Percentiles rank a stretch among this genome's conserved stretches.
Evolutionary conservation across 1,140 invertebrate species (phyloP).

Genomic region (Bicyclus anynana): DNA sequence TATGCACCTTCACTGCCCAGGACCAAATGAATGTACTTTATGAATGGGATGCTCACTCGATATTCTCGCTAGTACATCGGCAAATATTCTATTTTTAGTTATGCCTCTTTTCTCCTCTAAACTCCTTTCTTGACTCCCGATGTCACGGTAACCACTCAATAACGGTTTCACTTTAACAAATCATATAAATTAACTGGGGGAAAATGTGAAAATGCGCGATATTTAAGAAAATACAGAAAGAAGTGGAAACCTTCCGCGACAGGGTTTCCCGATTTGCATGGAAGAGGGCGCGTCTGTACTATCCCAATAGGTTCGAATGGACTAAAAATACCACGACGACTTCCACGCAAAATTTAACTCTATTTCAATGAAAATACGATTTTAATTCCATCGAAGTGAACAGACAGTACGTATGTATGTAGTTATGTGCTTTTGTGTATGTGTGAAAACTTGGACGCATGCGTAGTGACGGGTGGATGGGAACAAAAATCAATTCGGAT

Average conservation of each 20-base stretch:
- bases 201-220: conserved; percentile 39
- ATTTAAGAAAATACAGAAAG: conserved; percentile 56
- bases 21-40: conserved; percentile 67
- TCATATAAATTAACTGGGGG: neutral
- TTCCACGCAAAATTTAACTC: conserved; percentile 23
- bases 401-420: conserved; percentile 21
- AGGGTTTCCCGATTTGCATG: conserved; percentile 66
- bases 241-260: conserved; percentile 62
- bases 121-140: neutral
- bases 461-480: conserved; percentile 42
- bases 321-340: conserved; percentile 66
- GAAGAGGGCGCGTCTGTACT: conserved; percentile 67
- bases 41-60: conserved; percentile 64
- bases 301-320: conserved; percentile 62
- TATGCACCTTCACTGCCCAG: conserved; percentile 46
- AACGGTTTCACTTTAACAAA: conserved; percentile 7
- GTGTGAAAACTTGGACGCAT: conserved; percentile 46
- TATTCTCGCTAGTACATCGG: conserved; percentile 52
- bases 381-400: conserved; percentile 14
- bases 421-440: conserved; percentile 14
- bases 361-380: conserved; percentile 14
- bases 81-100: conserved; percentile 61
- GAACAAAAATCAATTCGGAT: conserved; percentile 71
- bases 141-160: neutral
- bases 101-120: conserved; percentile 23